Evolutionary conservation across 2,888 invertebrate genomes (phyloP).

Genomic region (Oxytorus armatus): DNA sequence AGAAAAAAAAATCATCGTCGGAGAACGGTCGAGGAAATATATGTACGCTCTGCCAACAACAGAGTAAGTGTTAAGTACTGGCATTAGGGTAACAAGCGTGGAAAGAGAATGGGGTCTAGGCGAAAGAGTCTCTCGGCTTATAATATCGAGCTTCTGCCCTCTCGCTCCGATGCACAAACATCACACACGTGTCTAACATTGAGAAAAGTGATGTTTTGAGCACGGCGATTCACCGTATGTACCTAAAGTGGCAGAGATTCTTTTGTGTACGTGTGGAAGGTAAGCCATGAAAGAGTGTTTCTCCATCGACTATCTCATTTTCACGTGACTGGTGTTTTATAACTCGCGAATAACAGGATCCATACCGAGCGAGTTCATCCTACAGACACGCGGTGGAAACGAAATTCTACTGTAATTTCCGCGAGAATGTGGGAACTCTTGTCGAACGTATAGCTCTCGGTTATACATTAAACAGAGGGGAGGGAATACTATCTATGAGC

Average conservation of each 20-base stretch:
- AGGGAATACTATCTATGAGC: neutral
- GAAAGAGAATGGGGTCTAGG: conserved; percentile 78
- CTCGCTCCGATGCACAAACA: conserved; percentile 29
- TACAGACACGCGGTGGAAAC: conserved; percentile 65
- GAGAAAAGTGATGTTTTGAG: conserved; percentile 50
- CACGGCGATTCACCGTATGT: conserved; percentile 17
- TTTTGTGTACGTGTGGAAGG: conserved; percentile 26
- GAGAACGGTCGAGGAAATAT: conserved; percentile 57
- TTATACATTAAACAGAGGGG: neutral
- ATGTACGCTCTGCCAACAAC: conserved; percentile 78
- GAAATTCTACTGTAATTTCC: conserved; percentile 71
- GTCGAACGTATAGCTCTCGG: neutral
- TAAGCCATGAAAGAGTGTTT: conserved; percentile 28
- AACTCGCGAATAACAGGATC: conserved; percentile 74
- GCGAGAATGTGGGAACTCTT: conserved; percentile 71
- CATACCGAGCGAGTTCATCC: conserved; percentile 50
- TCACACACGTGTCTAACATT: conserved; percentile 4
- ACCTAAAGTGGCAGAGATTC: conserved; percentile 25
- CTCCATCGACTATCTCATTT: conserved; percentile 65
- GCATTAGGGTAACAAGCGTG: conserved; percentile 83
- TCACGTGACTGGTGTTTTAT: conserved; percentile 54
- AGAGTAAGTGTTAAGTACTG: conserved; percentile 83
- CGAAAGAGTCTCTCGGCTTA: conserved; percentile 53
- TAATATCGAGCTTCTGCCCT: conserved; percentile 43
- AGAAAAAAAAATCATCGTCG: conserved; percentile 8